Conservation (phyloP, 2,113 vertebrate species). For the Sebastes schlegelii region DNA sequence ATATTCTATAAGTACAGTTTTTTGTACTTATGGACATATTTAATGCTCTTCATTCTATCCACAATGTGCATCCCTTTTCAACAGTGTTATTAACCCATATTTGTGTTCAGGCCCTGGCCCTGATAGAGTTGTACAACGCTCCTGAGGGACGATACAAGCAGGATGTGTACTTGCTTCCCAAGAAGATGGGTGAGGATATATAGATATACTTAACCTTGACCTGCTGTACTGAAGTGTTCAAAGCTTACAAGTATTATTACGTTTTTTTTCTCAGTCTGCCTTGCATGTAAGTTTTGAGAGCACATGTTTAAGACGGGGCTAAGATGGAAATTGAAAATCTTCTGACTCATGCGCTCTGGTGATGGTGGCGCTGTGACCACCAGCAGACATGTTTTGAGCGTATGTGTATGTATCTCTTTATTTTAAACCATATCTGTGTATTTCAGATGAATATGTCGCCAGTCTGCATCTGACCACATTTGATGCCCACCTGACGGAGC, state of each 20-base stretch:
- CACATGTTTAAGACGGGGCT: background rate
- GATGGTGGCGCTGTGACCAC: background rate
- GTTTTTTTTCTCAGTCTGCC: background rate
- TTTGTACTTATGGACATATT: background rate
- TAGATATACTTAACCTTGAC: constrained; percentile 5
- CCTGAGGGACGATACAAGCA: constrained; percentile 98
- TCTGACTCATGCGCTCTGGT: background rate
- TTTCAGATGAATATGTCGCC: constrained; percentile 96
- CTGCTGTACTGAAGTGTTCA: constrained; percentile 24
- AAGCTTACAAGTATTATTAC: background rate
- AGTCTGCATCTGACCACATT: constrained; percentile 97
- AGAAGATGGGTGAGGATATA: constrained; percentile 94
- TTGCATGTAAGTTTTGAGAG: constrained; percentile 5
- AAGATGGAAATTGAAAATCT: background rate
- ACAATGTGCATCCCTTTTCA: background rate
- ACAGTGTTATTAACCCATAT: constrained; percentile 1
- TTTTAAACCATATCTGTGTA: constrained; percentile 16
- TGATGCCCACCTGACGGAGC: constrained; percentile 96
- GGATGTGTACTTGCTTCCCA: constrained; percentile 98
- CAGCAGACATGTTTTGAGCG: background rate
- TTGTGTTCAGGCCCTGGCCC: constrained; percentile 89
- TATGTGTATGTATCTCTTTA: background rate
- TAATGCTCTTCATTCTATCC: background rate
- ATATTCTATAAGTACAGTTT: no score
- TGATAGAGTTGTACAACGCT: constrained; percentile 97